Conservation (phyloP, 1,140 invertebrate genomes). For the Papilio machaon region DNA sequence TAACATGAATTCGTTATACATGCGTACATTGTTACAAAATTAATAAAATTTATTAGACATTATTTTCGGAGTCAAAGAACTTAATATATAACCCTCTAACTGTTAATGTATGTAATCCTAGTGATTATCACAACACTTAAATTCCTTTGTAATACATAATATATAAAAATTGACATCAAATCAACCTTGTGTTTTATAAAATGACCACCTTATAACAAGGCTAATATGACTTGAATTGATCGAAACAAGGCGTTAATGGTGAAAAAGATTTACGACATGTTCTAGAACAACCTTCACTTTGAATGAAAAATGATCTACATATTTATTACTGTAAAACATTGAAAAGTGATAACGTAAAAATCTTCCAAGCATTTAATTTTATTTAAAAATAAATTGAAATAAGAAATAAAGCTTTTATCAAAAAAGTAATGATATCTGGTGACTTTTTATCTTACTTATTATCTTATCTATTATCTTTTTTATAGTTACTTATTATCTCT, state of each 20-base stretch:
- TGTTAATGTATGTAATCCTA: too few species aligned
- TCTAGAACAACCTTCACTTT: neutral
- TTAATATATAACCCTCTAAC: too few species aligned
- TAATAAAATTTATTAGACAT: too few species aligned
- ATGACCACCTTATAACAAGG: neutral
- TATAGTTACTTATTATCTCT: too few species aligned
- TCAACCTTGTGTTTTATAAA: neutral
- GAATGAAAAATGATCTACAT: neutral
- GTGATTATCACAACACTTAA: too few species aligned
- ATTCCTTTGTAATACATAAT: too few species aligned
- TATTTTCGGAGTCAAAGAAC: too few species aligned
- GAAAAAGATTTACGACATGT: neutral
- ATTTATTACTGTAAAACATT: neutral
- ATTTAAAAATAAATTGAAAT: too few species aligned
- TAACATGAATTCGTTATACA: neutral
- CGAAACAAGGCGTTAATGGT: conserved; percentile 4
- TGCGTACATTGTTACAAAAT: neutral
- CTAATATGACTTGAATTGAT: neutral
- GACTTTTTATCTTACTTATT: too few species aligned
- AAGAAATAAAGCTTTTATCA: too few species aligned
- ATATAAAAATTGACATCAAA: neutral
- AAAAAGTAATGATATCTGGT: too few species aligned
- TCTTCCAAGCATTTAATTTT: neutral
- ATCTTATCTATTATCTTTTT: too few species aligned
- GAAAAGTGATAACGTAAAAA: neutral